Percentiles rank a stretch among this genome's conserved stretches.
These are phyloP conservation scores for Tursiops truncatus DNA, from an alignment of 2,113 vertebrate species.

Conservation along the genomic window DNA sequence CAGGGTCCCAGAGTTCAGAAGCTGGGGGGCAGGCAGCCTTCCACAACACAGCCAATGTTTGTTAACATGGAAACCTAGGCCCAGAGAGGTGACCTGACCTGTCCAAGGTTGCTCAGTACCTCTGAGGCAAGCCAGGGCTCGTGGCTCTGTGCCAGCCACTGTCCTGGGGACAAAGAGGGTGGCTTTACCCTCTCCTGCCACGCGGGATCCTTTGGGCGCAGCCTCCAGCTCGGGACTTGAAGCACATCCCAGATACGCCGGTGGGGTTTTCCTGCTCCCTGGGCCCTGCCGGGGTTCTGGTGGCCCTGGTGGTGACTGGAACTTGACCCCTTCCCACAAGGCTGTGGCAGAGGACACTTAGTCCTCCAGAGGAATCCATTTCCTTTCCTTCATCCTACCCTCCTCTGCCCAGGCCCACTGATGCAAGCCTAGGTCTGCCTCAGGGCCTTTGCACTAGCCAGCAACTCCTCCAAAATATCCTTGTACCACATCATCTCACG, in stretches of 20 bases:
- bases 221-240: not conserved
- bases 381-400: not conserved
- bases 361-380: not conserved
- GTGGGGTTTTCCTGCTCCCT: not conserved
- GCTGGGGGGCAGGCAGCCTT: not conserved
- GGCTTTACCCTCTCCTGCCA: not conserved
- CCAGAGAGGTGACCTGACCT: not conserved
- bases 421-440: not conserved
- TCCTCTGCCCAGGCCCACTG: not conserved
- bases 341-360: not conserved
- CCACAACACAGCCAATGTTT: rapidly evolving
- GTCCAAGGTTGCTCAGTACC: not conserved
- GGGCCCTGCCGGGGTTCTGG: not conserved
- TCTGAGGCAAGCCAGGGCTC: not conserved
- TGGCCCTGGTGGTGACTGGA: not conserved
- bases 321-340: not conserved
- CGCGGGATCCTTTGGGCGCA: not conserved
- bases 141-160: not conserved
- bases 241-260: not conserved
- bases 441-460: not conserved
- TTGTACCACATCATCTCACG: not conserved
- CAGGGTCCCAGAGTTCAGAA: not conserved
- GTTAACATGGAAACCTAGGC: not conserved
- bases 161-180: not conserved
- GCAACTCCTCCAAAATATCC: not conserved